phyloP scores from a whole-genome alignment of 2,113 vertebrate genomes.

The Amia ocellicauda region DNA sequence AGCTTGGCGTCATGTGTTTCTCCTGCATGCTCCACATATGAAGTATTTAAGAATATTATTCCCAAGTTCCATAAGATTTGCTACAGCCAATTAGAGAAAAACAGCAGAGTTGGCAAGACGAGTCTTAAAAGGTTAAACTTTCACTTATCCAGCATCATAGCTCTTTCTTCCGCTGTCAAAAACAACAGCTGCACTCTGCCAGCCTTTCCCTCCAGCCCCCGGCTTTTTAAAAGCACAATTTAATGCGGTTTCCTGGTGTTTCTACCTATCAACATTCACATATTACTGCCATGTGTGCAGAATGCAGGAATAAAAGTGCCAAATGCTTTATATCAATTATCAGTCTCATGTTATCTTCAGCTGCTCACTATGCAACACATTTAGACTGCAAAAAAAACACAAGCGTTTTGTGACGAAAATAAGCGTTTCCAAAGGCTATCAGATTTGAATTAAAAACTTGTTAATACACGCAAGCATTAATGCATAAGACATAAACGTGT shows the following conservation, averaged over 20 bases:
- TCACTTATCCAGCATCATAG: background rate
- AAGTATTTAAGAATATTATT: background rate
- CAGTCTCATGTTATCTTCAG: conserved; percentile 34
- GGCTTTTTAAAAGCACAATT: conserved; percentile 38
- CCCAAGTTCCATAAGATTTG: background rate
- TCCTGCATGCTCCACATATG: background rate
- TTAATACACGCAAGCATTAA: no score
- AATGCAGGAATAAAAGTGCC: conserved; percentile 25
- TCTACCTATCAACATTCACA: conserved; percentile 36
- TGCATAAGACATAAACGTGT: no score
- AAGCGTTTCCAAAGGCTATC: no score
- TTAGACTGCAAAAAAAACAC: conserved; percentile 26
- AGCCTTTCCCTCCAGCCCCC: conserved; percentile 5
- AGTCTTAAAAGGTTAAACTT: conserved; percentile 14
- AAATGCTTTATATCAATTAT: conserved; percentile 57
- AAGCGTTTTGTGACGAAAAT: no score
- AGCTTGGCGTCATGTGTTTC: background rate
- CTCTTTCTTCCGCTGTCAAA: conserved; percentile 11
- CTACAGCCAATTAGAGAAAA: background rate
- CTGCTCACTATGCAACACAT: conserved; percentile 36
- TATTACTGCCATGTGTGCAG: conserved; percentile 50
- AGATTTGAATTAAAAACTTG: no score
- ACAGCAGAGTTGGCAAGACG: background rate
- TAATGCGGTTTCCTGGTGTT: conserved; percentile 34
- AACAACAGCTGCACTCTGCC: conserved; percentile 29